Evolutionary conservation across 2,888 invertebrate genomes (phyloP).

Genomic region (Drosophila nigricruria): DNA sequence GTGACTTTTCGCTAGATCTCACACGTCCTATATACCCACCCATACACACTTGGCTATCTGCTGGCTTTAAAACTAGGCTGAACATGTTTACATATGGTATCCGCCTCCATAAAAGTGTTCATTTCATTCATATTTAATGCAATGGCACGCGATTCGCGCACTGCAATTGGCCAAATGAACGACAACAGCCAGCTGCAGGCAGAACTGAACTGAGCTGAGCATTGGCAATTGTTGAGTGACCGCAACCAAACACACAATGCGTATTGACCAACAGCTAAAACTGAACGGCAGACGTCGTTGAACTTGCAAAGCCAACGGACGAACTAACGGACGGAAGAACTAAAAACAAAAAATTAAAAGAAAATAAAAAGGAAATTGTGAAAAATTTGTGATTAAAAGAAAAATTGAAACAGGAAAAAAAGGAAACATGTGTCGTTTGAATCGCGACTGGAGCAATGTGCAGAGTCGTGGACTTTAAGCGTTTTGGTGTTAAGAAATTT

Average conservation of each 20-base stretch:
- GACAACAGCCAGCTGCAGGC: constrained; percentile 4
- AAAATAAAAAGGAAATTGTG: not conserved
- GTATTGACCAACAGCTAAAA: constrained; percentile 23
- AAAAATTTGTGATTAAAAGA: not conserved
- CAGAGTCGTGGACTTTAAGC: constrained; percentile 63
- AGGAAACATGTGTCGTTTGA: constrained; percentile 42
- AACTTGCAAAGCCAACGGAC: constrained; percentile 62
- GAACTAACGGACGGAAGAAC: not conserved
- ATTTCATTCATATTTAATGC: constrained; percentile 56
- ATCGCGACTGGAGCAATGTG: constrained; percentile 61
- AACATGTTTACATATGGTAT: constrained; percentile 29
- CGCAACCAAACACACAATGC: constrained; percentile 2
- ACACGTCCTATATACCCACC: not conserved
- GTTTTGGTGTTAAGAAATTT: not conserved
- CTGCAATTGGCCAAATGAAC: constrained; percentile 42
- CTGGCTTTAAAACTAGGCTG: constrained; percentile 15
- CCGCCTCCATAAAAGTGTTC: constrained; percentile 13
- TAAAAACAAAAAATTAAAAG: not conserved
- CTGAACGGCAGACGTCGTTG: constrained; percentile 63
- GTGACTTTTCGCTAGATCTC: not conserved
- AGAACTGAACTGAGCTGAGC: constrained; percentile 17
- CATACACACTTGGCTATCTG: not conserved
- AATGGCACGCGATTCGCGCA: constrained; percentile 61
- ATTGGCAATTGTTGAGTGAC: constrained; percentile 34
- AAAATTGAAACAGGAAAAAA: not conserved